phyloP scores from a whole-genome alignment of 2,113 vertebrate species.

The Nicator chloris region DNA sequence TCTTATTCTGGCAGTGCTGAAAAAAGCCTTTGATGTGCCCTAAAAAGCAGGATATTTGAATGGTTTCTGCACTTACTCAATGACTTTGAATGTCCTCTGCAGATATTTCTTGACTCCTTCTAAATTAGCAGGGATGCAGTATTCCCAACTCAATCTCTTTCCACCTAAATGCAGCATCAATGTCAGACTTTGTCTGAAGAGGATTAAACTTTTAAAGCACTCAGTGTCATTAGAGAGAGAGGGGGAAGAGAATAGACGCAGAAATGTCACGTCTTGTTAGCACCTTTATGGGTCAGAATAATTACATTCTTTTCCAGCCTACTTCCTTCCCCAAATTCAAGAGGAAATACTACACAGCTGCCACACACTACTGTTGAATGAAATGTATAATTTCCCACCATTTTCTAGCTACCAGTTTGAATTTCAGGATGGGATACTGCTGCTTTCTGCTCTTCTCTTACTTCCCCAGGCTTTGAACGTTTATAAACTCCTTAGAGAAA shows the following conservation, averaged over 20 bases:
- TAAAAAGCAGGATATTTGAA: not conserved
- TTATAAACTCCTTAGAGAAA: not conserved
- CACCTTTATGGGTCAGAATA: not conserved
- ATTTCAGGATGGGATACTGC: not conserved
- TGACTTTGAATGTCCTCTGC: slow-evolving; percentile 5
- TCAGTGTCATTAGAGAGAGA: not conserved
- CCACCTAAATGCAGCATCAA: not conserved
- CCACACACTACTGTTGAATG: not conserved
- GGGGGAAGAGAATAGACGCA: rapidly evolving
- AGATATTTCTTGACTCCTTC: not conserved
- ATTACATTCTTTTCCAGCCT: not conserved
- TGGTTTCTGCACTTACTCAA: not conserved
- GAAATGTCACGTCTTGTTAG: not conserved
- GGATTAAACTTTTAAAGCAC: not conserved
- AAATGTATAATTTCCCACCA: not conserved
- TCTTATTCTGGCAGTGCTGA: not conserved
- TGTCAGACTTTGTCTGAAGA: not conserved
- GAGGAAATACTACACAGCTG: not conserved
- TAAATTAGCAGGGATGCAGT: slow-evolving; percentile 5
- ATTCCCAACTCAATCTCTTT: slow-evolving; percentile 30
- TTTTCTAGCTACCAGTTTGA: not conserved
- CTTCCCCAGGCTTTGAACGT: not conserved
- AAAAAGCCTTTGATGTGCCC: not conserved
- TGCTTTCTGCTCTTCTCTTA: not conserved
- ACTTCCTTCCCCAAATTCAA: not conserved